Base-by-base conservation (phyloP, 2,113 vertebrate species). In the Syngnathus scovelli region DNA sequence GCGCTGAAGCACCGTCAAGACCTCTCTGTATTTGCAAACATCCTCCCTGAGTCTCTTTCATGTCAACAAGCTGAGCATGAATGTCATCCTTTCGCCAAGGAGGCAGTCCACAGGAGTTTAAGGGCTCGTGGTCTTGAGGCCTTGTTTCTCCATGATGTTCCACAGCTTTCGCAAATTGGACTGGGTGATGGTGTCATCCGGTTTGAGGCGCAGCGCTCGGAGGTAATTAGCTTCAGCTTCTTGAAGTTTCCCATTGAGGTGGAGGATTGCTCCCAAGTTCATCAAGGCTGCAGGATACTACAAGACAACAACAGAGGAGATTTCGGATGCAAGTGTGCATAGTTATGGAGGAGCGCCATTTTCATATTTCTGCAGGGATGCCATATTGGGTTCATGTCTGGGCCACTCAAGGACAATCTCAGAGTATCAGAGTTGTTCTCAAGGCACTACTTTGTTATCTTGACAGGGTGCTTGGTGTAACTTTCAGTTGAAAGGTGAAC, bases 111-210 rank as follows among this genome's bases (percentile, higher is more conserved):
- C 36, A 1, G 68, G 59, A 46, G 27, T 66, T 97, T 92, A 96
- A 71, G 93, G 93, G 85, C 93, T 93, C 6, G 80, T 92, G 67
- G 94, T 98, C 90, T 91, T 95, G 85, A 98, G 86, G 84, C 97
- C 96, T 91, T 98, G 96, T 74, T 98, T 98, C 87, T 98, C 96
- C 96, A 99, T 98, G 88, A 99, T 98, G 89, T 99, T 99, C 96
- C 95, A 96, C 68, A 99, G 88, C 84, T 99, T 99, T 64, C 95
- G 96, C 77, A 99, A 90, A 81, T 99, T 99, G 69, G 97, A 99
- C 86, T 98, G 97, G 7, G 97, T 99, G 89, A 98, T 99, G 86
- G 91, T 83, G 70, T 99, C 96, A 33, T 98, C 96, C 0, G 96
- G 96, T 76, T 99, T 99, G 79, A 98, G 93, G 69, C 92, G 94